Conservation (phyloP, 2,888 invertebrate species). For the Dynastes hyllus region DNA sequence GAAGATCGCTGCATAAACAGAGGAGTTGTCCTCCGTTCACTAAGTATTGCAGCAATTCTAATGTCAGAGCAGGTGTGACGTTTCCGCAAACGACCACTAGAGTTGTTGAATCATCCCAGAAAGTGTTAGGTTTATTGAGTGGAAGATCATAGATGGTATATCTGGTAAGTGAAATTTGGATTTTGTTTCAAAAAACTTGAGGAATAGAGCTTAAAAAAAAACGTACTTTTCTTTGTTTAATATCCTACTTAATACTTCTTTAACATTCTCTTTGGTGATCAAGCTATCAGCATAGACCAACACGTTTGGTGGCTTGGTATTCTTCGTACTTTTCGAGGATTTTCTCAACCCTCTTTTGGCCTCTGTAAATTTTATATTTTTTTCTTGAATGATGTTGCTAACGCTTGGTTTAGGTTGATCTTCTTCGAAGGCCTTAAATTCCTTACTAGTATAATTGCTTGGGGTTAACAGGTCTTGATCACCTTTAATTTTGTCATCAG, state of each 20-base stretch:
- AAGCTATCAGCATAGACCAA: slow-evolving; percentile 87
- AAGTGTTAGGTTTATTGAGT: slow-evolving; percentile 59
- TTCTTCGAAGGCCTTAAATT: slow-evolving; percentile 49
- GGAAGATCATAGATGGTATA: slow-evolving; percentile 79
- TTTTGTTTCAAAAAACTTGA: neutral
- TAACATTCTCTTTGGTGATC: slow-evolving; percentile 83
- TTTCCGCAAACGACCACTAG: slow-evolving; percentile 87
- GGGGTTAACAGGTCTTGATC: neutral
- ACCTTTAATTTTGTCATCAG: neutral
- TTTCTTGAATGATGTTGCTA: slow-evolving; percentile 51
- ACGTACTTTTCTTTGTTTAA: slow-evolving; percentile 82
- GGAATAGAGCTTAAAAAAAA: neutral
- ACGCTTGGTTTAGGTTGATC: neutral
- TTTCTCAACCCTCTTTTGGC: slow-evolving; percentile 55
- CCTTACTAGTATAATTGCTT: slow-evolving; percentile 2
- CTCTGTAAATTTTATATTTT: slow-evolving; percentile 49
- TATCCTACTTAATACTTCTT: slow-evolving; percentile 79
- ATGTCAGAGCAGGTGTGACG: slow-evolving; percentile 78
- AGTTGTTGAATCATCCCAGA: slow-evolving; percentile 66
- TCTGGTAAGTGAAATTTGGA: slow-evolving; percentile 65
- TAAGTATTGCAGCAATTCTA: slow-evolving; percentile 81
- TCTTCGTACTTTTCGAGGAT: slow-evolving; percentile 50
- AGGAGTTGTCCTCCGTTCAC: slow-evolving; percentile 83
- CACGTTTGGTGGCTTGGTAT: slow-evolving; percentile 84
- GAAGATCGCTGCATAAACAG: slow-evolving; percentile 86